These are phyloP conservation scores for Xenus cinereus DNA, from an alignment of 2,113 vertebrate genomes.

Conservation along the genomic window DNA sequence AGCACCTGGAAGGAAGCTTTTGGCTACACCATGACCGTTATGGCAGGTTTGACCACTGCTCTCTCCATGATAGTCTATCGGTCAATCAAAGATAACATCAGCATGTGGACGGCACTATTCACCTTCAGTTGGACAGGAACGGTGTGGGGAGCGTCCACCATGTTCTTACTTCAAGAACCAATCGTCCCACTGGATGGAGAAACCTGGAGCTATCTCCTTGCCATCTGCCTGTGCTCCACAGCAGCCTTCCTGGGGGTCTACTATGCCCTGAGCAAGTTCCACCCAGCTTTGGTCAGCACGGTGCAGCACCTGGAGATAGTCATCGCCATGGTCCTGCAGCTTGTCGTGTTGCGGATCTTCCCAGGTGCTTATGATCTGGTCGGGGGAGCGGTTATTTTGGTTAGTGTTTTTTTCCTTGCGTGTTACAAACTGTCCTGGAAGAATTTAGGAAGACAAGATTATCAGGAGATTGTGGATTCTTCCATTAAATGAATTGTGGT, in stretches of 20 bases:
- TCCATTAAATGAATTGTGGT: conserved; percentile 85
- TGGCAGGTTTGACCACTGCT: conserved; percentile 94
- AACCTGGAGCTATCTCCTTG: conserved; percentile 95
- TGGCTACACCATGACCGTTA: conserved; percentile 96
- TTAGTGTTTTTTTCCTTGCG: conserved; percentile 90
- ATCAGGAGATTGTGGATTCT: conserved; percentile 94
- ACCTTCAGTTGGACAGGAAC: conserved; percentile 98
- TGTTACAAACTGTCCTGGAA: conserved; percentile 93
- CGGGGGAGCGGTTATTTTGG: conserved; percentile 89
- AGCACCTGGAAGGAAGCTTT: conserved; percentile 97
- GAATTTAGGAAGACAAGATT: conserved; percentile 86
- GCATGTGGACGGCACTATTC: conserved; percentile 98
- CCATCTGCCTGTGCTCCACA: conserved; percentile 95
- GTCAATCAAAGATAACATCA: conserved; percentile 93
- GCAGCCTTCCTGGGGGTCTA: conserved; percentile 97
- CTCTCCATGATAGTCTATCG: conserved; percentile 98
- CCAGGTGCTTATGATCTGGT: conserved; percentile 89
- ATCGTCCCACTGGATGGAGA: conserved; percentile 93
- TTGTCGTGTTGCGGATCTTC: conserved; percentile 90
- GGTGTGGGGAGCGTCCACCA: conserved; percentile 93
- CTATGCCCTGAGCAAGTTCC: conserved; percentile 94
- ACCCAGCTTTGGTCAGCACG: conserved; percentile 95
- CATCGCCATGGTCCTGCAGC: conserved; percentile 93
- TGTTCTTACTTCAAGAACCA: conserved; percentile 98
- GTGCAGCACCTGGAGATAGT: conserved; percentile 97